Conservation (phyloP, 2,888 invertebrate genomes). For the Nephrocerus scutellatus region DNA sequence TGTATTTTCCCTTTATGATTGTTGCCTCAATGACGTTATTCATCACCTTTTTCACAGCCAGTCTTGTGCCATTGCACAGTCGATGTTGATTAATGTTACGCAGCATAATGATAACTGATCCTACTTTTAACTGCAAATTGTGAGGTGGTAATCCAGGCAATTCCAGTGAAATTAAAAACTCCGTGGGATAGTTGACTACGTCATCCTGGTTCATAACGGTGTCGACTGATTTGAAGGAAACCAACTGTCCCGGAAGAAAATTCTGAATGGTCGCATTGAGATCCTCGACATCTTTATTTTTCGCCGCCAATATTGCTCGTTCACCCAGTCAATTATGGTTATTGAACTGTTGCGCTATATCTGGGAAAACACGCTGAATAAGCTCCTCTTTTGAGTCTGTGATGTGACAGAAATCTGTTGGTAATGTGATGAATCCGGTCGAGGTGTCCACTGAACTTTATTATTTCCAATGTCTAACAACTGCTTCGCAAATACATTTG, state of each 20-base stretch:
- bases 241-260: conserved; percentile 10
- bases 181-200: conserved; percentile 19
- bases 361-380: too few species aligned
- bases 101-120: conserved; percentile 24
- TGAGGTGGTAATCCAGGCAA: conserved; percentile 21
- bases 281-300: conserved; percentile 17
- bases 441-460: too few species aligned
- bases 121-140: conserved; percentile 26
- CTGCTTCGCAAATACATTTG: too few species aligned
- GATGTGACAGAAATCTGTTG: too few species aligned
- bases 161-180: conserved; percentile 23
- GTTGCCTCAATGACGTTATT: conserved; percentile 29
- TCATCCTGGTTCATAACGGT: conserved; percentile 15
- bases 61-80: conserved; percentile 28
- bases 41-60: conserved; percentile 28
- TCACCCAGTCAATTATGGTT: too few species aligned
- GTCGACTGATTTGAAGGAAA: conserved; percentile 19
- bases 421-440: too few species aligned
- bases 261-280: conserved; percentile 16
- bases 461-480: too few species aligned
- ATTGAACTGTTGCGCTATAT: too few species aligned
- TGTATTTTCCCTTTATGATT: conserved; percentile 19
- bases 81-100: conserved; percentile 26
- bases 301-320: conserved; percentile 21
- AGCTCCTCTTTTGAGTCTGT: too few species aligned